Percentiles rank a stretch among this genome's conserved stretches.
These are phyloP conservation scores for Porites rus DNA, from an alignment of 92 coral and sea anemone species.

Conservation along the genomic window DNA sequence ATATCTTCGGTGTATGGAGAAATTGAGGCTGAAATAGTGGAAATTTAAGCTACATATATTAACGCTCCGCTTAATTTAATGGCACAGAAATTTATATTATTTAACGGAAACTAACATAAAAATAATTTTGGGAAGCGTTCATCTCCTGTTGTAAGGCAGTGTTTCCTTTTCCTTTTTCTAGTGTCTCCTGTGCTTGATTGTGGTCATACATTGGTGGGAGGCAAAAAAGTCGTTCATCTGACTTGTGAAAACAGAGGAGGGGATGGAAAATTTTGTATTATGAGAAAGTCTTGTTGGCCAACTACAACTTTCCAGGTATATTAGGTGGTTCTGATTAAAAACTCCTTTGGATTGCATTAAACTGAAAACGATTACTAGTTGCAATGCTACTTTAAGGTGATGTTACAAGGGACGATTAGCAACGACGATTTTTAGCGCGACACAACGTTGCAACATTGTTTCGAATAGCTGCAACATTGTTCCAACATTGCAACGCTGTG, in stretches of 20 bases:
- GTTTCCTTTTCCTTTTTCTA: slow-evolving; percentile 4
- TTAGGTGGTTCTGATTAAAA: too few species aligned
- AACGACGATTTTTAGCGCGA: too few species aligned
- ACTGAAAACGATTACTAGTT: neutral
- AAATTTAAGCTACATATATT: too few species aligned
- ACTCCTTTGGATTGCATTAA: neutral
- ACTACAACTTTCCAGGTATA: slow-evolving; percentile 78
- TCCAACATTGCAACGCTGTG: too few species aligned
- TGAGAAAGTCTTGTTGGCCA: slow-evolving; percentile 91
- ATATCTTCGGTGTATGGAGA: too few species aligned
- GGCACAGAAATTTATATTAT: too few species aligned
- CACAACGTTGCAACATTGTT: too few species aligned
- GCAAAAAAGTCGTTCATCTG: slow-evolving; percentile 74
- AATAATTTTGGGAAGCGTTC: neutral
- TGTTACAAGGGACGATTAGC: too few species aligned
- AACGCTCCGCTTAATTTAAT: too few species aligned
- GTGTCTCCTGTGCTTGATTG: slow-evolving; percentile 86
- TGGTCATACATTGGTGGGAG: slow-evolving; percentile 96
- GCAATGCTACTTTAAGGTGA: neutral
- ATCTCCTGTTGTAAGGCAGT: neutral
- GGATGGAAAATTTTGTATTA: slow-evolving; percentile 87
- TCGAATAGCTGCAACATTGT: too few species aligned
- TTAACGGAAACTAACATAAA: too few species aligned
- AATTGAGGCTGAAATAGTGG: too few species aligned
- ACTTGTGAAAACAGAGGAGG: slow-evolving; percentile 91